phyloP scores from a whole-genome alignment of 2,113 vertebrate species.

The Marmota monax region DNA sequence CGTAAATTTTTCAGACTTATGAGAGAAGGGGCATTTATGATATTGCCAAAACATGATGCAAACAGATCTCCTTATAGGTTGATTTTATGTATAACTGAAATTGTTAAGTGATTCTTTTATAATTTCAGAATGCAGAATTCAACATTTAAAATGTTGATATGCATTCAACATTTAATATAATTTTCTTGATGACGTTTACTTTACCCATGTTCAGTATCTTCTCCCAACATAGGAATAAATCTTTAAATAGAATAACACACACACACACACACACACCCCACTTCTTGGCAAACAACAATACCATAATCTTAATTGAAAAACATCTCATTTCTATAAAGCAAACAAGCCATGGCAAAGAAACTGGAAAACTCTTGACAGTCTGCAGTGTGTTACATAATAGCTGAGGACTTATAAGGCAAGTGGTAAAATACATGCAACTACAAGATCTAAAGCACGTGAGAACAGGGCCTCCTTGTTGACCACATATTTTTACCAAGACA shows the following conservation, averaged over 20 bases:
- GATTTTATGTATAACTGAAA: neutral
- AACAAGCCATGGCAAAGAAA: neutral
- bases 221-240: neutral
- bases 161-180: neutral
- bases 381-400: neutral
- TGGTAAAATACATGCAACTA: too few relatives aligned
- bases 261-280: neutral
- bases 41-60: constrained; percentile 11
- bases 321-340: neutral
- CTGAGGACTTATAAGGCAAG: neutral
- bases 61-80: neutral
- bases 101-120: neutral
- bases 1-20: neutral
- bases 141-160: constrained; percentile 8
- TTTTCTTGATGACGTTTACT: neutral
- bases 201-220: neutral
- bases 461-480: neutral
- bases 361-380: neutral
- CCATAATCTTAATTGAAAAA: neutral
- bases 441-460: neutral
- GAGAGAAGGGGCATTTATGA: neutral
- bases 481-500: neutral
- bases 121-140: neutral
- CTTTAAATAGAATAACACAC: neutral
- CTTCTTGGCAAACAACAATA: neutral